Conservation (phyloP, 2,113 vertebrate species). For the Stegostoma tigrinum region DNA sequence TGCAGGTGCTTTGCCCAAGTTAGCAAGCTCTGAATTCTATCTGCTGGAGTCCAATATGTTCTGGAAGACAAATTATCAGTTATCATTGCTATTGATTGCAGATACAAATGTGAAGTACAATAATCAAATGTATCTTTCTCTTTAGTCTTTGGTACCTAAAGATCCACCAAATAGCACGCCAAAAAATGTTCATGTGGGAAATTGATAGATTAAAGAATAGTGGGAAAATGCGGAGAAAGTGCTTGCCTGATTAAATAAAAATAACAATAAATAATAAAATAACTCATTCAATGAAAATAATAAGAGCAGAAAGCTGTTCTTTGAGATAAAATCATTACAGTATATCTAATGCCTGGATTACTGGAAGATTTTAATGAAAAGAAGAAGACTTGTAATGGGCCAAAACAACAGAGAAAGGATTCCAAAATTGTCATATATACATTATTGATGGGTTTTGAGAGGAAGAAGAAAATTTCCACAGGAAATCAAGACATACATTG, state of each 20-base stretch:
- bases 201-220: background rate
- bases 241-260: background rate
- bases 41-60: background rate
- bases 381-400: no score
- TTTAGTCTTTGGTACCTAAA: background rate
- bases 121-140: background rate
- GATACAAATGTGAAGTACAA: background rate
- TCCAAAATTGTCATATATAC: no score
- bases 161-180: background rate
- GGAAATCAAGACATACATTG: no score
- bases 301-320: background rate
- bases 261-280: no score
- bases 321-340: background rate
- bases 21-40: background rate
- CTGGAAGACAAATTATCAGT: background rate
- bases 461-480: no score
- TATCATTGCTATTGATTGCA: background rate
- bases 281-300: background rate
- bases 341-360: background rate
- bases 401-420: no score
- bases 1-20: background rate
- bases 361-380: no score
- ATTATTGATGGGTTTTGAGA: no score
- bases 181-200: background rate
- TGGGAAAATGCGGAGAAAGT: background rate